Evolutionary conservation across 2,888 invertebrate species (phyloP), one percentile per base, ranked within the genome.

Genomic region (Eilema caniola): DNA sequence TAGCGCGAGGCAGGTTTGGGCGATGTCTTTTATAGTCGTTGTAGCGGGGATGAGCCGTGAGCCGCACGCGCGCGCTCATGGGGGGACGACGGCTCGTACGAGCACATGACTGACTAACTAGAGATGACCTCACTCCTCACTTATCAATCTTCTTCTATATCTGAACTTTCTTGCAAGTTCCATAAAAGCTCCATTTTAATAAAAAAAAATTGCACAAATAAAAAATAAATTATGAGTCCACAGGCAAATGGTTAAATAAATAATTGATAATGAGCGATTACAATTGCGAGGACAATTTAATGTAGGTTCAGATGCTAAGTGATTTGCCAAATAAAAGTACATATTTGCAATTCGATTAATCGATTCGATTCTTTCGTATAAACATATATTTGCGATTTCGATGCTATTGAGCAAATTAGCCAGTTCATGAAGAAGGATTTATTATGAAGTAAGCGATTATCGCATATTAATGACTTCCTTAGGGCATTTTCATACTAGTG

Each of bases 1-100:
- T 95, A 95, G 93, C 94, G 93, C 94, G 94, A 92, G 90, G 93
- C 94, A 87, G 90, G 93, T 92, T 93, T 90, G 86, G 89, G 83
- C 91, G 88, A 88, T 82, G 90, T 88, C 92, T 95, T 95, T 90
- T 95, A 95, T 95, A 95, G 90, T 86, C 83, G 86, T 70, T 70
- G 93, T 90, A 92, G 95, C 93, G 95, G 95, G 95, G 95, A 94
- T 92, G 93, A 86, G 91, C 85, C 68, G 73, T 92, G 93, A 86
- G 91, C 85, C 68, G 73, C 79, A 75, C 72, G 86, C 82, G 83
- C 83, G 75, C 66, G 87, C 83, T 86, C 85, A 83, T 87, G 90
- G 90, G 86, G 92, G 92, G 90, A 88, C 86, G 78, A 77, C 73
- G 79, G 74, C 83, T 80, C 81, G 79, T 81, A 82, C 79, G 83